Conservation (phyloP, 2,888 invertebrate genomes). For the Aleiodes leptofemur region DNA sequence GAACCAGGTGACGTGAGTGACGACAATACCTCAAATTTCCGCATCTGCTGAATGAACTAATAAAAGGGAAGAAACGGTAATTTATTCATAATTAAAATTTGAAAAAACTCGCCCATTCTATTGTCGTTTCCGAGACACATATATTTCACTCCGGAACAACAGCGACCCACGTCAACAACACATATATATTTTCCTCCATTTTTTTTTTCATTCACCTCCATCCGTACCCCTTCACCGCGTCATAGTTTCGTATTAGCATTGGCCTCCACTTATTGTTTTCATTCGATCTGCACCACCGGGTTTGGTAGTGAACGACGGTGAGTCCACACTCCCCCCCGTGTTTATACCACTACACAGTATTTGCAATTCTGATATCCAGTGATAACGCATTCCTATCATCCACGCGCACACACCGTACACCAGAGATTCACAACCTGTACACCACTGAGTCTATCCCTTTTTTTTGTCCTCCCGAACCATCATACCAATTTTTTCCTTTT, state of each 20-base stretch:
- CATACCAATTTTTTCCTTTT: background rate
- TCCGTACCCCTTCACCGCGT: constrained; percentile 21
- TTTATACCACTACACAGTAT: constrained; percentile 59
- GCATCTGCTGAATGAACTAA: background rate
- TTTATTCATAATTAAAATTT: constrained; percentile 21
- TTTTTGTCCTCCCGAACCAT: constrained; percentile 5
- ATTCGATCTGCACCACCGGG: constrained; percentile 57
- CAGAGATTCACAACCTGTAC: constrained; percentile 44
- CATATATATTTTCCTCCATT: constrained; percentile 49
- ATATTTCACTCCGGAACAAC: constrained; percentile 51
- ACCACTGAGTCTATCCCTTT: background rate
- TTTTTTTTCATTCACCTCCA: constrained; percentile 22
- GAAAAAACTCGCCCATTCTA: background rate
- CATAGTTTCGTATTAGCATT: constrained; percentile 61
- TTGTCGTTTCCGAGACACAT: constrained; percentile 28
- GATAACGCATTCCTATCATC: constrained; percentile 68
- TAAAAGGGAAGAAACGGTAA: background rate
- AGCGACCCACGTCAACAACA: constrained; percentile 43
- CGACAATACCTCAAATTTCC: background rate
- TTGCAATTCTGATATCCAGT: constrained; percentile 68
- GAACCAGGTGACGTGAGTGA: no score
- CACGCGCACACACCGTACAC: constrained; percentile 37
- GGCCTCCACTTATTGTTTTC: constrained; percentile 68
- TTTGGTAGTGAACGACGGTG: constrained; percentile 45
- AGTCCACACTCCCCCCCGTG: constrained; percentile 49